Conservation (phyloP, 2,888 invertebrate genomes). For the Hyposoter didymator region DNA sequence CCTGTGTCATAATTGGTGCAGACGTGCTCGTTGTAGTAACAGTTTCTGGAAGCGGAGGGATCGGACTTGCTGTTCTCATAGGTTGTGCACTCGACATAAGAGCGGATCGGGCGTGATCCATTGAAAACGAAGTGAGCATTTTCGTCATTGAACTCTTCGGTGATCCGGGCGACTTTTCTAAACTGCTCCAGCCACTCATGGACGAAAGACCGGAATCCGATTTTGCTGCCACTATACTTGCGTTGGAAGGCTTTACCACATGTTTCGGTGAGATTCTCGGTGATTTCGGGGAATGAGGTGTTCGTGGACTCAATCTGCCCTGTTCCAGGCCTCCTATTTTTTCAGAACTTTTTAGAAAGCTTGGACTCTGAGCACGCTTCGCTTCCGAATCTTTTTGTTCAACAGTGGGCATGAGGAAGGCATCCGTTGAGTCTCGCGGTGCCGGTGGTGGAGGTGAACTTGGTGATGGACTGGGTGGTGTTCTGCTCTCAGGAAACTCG, state of each 20-base stretch:
- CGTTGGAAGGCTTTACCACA: conserved; percentile 86
- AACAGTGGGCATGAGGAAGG: conserved; percentile 84
- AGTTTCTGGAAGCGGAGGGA: conserved; percentile 78
- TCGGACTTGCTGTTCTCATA: conserved; percentile 76
- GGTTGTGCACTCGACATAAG: conserved; percentile 74
- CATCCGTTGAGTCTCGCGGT: conserved; percentile 87
- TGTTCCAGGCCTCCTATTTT: conserved; percentile 83
- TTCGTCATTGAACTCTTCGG: conserved; percentile 87
- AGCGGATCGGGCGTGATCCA: conserved; percentile 77
- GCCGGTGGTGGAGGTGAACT: conserved; percentile 93
- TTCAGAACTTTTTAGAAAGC: conserved; percentile 84
- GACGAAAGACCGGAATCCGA: conserved; percentile 95
- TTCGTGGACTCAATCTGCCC: conserved; percentile 88
- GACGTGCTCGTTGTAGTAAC: conserved; percentile 65
- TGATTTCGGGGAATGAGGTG: conserved; percentile 89
- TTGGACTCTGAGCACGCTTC: conserved; percentile 80
- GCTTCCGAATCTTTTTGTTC: conserved; percentile 76
- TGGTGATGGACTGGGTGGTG: conserved; percentile 85
- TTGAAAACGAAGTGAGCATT: conserved; percentile 79
- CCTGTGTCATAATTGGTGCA: conserved; percentile 75
- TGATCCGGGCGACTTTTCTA: conserved; percentile 94
- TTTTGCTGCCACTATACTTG: conserved; percentile 90
- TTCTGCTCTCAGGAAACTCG: conserved; percentile 85
- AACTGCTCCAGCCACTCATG: conserved; percentile 94
- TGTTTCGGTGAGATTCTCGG: conserved; percentile 90